Base-by-base conservation (phyloP, 1,140 invertebrate species). In the Oncopodura yosiiana region DNA sequence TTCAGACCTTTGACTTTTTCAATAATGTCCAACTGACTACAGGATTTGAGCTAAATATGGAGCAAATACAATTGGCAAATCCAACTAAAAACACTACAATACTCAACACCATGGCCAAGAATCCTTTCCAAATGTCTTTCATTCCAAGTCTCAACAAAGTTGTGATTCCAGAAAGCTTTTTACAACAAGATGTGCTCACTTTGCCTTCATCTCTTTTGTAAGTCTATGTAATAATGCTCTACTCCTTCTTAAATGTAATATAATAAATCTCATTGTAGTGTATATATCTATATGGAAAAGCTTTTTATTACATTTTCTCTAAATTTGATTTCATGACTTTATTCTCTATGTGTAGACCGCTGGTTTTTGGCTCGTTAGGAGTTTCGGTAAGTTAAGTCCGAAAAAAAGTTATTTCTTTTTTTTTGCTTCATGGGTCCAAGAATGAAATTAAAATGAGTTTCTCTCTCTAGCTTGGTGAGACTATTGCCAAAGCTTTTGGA, bases 1-100 rank as follows among this genome's bases (percentile, higher is more conserved):
- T 76, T 18, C 70, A 75, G 48, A 75, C 71, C 52, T 67, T 70
- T 41, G 71, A 77, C 58, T 72, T 77, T 38, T 77, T 78, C 55
- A 64, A 68, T 41, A 76, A 74, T 53, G 64, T 75, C 3, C 62
- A 67, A 38, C 70, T 70, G 61, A 69, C 69, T 3, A 68, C 74
- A 26, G 51, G 49, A 4, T 76, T 75, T 56, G 16, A 66, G 6
- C 54, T 65, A 19, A 66, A 69, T 37, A 56, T 67, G 30, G 58
- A 67, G 30, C 66, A 71, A 49, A 63, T 48, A 18, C 49, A 66
- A 14, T 56, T 70, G 9, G 63, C 58, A 1, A 56, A 57, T 4
- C 66, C 67, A n/a, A 46, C 61, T 9, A 64, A 64, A 45, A 69
- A 71, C 30, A 52, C 55, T 29, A 65, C 67, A 38, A 69, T 71